phyloP scores from a whole-genome alignment of 53 echinoderm and acorn worm genomes.

The Echinarachnius parma region DNA sequence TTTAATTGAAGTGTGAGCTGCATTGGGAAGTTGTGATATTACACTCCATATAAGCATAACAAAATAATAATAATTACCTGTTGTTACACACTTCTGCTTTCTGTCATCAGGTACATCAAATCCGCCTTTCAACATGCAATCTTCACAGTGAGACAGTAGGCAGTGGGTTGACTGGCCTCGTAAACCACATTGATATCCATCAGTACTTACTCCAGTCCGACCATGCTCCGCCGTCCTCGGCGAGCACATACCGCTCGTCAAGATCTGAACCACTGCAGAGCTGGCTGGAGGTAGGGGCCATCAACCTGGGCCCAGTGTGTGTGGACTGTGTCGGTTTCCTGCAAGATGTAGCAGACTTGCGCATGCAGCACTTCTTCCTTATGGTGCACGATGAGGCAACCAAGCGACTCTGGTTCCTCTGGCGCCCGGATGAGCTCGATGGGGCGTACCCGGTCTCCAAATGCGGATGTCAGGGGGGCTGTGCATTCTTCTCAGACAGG shows the following conservation, averaged over 20 bases:
- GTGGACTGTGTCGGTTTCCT: constrained; percentile 76
- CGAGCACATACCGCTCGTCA: constrained; percentile 1
- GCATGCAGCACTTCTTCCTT: constrained; percentile 81
- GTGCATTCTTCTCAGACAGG: constrained; percentile 76
- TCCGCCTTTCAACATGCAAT: constrained; percentile 87
- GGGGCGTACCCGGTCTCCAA: constrained; percentile 35
- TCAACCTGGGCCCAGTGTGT: constrained; percentile 70
- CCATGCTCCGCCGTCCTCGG: not conserved
- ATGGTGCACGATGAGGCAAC: constrained; percentile 69
- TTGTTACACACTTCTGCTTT: too few relatives aligned
- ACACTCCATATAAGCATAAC: too few relatives aligned
- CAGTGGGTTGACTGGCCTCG: constrained; percentile 69
- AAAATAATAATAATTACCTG: too few relatives aligned
- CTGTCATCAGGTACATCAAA: constrained; percentile 55
- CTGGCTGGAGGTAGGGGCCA: constrained; percentile 79
- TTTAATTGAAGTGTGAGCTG: too few relatives aligned
- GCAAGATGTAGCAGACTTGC: constrained; percentile 45
- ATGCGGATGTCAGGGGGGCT: constrained; percentile 95
- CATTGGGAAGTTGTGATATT: too few relatives aligned
- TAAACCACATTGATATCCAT: constrained; percentile 69
- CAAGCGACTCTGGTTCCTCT: constrained; percentile 89
- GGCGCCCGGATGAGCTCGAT: constrained; percentile 54
- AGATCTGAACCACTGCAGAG: constrained; percentile 25
- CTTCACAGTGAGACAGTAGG: constrained; percentile 81
- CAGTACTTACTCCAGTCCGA: constrained; percentile 68